Conservation (phyloP, 2,888 invertebrate genomes). For the Tipula lateralis region DNA sequence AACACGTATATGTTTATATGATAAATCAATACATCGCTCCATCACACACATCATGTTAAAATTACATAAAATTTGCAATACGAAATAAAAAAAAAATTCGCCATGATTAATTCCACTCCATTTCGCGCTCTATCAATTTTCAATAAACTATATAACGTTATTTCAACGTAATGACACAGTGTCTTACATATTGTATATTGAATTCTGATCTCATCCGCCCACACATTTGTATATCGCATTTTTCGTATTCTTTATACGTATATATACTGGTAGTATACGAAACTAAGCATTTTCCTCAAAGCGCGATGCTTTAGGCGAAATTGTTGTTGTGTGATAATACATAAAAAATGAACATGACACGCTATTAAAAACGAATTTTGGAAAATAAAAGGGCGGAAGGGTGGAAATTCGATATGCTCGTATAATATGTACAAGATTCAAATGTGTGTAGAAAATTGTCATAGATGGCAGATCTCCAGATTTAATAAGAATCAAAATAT, state of each 20-base stretch:
- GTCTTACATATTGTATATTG: neutral
- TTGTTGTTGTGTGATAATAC: neutral
- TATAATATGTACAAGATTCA: neutral
- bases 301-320: neutral
- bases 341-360: neutral
- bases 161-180: neutral
- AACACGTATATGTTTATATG: neutral
- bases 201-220: conserved; percentile 5
- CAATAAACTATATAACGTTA: neutral
- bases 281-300: neutral
- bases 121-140: neutral
- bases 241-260: neutral
- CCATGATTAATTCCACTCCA: neutral
- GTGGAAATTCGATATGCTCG: neutral
- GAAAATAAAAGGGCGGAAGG: neutral
- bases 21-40: neutral
- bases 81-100: neutral
- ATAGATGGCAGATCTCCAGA: neutral
- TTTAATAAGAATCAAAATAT: neutral
- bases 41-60: neutral
- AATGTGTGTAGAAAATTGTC: neutral
- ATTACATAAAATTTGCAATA: neutral
- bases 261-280: no score
- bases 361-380: neutral
- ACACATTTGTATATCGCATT: neutral